A percentile compares a stretch with the other conserved stretches of the same genome.
Evolutionary conservation across 2,888 invertebrate genomes (phyloP).

Genomic region (Diachrysia chrysitis): DNA sequence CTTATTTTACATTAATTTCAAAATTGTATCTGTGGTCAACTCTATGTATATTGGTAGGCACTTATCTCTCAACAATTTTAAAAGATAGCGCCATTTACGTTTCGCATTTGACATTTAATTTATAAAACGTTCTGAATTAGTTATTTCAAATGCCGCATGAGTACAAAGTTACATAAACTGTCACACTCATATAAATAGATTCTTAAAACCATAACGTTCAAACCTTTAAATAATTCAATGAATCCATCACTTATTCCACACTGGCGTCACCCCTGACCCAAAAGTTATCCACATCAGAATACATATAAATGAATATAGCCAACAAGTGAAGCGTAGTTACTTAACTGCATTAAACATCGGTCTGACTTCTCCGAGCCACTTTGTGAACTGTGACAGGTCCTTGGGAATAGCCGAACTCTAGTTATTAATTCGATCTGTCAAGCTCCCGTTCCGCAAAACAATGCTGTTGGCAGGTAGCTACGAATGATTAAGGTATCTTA

Average conservation of each 20-base stretch:
- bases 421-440: conserved; percentile 62
- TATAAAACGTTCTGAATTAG: neutral
- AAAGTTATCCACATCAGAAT: conserved; percentile 32
- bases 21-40: no score
- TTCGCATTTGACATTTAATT: no score
- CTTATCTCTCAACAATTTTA: no score
- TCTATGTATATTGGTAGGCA: no score
- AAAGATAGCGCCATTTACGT: no score
- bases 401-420: conserved; percentile 40
- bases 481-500: conserved; percentile 32
- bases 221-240: conserved; percentile 36
- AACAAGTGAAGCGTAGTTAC: conserved; percentile 30
- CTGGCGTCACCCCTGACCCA: conserved; percentile 12
- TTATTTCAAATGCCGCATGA: neutral
- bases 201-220: neutral
- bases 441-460: conserved; percentile 44
- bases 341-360: conserved; percentile 53
- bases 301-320: conserved; percentile 35
- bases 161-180: neutral
- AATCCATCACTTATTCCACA: conserved; percentile 25
- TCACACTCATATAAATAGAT: neutral
- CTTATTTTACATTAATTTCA: no score
- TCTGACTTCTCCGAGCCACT: conserved; percentile 38
- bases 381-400: conserved; percentile 50
- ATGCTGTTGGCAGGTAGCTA: conserved; percentile 34